Conservation (phyloP, 30 jellyfish, hydroid and myxozoan species). For the Thelohanellus kitauei region DNA sequence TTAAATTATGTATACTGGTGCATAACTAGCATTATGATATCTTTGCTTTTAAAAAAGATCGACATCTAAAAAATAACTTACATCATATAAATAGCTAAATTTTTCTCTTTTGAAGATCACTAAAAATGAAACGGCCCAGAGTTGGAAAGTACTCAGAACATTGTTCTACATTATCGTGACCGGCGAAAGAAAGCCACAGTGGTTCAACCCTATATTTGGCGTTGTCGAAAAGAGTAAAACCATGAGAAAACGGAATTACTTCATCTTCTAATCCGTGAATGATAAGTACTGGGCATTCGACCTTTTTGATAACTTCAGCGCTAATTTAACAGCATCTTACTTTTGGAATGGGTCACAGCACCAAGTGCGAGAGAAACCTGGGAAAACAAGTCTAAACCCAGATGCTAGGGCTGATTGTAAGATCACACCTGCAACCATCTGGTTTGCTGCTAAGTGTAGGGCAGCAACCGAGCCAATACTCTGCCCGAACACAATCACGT, state of each 20-base stretch:
- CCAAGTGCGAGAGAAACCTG: slow-evolving; percentile 60
- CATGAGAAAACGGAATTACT: slow-evolving; percentile 85
- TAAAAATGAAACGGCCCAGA: too few species aligned
- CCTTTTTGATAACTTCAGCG: too few species aligned
- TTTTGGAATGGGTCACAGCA: slow-evolving; percentile 89
- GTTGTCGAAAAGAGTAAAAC: slow-evolving; percentile 51
- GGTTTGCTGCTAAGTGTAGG: slow-evolving; percentile 52
- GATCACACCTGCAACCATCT: slow-evolving; percentile 84
- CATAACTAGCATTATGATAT: too few species aligned
- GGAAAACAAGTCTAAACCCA: slow-evolving; percentile 92
- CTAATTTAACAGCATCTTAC: too few species aligned
- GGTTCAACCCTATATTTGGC: slow-evolving; percentile 92
- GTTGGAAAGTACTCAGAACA: slow-evolving; percentile 63
- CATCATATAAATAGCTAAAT: too few species aligned
- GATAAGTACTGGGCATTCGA: slow-evolving; percentile 79
- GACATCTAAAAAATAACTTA: too few species aligned
- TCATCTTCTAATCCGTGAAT: slow-evolving; percentile 96
- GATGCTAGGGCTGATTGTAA: slow-evolving; percentile 70
- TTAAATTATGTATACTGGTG: too few species aligned
- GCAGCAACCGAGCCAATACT: slow-evolving; percentile 92
- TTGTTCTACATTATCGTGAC: slow-evolving; percentile 91
- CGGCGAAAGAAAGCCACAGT: slow-evolving; percentile 96
- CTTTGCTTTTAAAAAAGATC: too few species aligned
- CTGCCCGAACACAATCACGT: slow-evolving; percentile 49
- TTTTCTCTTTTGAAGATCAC: too few species aligned